Percentiles rank a stretch among this genome's conserved stretches.
phyloP scores from a whole-genome alignment of 2,888 invertebrate species.

The Tipula helvola region DNA sequence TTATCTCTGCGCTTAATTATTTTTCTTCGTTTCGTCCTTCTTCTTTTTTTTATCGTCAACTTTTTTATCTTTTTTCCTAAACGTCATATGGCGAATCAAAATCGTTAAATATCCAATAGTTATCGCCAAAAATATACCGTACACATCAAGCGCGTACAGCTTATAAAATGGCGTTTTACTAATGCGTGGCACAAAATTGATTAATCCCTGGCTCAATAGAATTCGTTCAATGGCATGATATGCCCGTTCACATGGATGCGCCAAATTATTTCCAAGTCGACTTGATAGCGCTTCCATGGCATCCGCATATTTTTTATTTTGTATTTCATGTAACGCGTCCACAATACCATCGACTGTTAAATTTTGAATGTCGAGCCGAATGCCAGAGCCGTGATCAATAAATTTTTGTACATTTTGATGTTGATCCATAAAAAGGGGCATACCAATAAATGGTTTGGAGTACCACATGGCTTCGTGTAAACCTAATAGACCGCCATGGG shows the following conservation, averaged over 20 bases:
- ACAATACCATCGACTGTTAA: constrained; percentile 7
- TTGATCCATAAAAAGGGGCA: constrained; percentile 13
- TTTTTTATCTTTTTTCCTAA: not conserved
- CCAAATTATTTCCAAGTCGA: not conserved
- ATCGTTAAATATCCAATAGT: not conserved
- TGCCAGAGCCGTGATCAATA: constrained; percentile 10
- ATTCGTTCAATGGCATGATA: constrained; percentile 13
- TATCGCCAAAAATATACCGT: not conserved
- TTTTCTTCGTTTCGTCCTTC: not conserved
- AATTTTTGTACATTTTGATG: constrained; percentile 12
- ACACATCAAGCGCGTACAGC: constrained; percentile 9
- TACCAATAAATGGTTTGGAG: constrained; percentile 8
- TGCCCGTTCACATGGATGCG: constrained; percentile 11
- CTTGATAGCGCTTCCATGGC: constrained; percentile 10
- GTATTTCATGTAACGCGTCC: not conserved
- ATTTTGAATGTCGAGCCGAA: constrained; percentile 5
- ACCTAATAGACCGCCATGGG: constrained; percentile 12
- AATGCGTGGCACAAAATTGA: not conserved
- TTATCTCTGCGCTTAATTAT: not conserved
- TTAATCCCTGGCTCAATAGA: constrained; percentile 9
- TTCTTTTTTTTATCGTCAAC: not conserved
- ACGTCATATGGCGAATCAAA: not conserved
- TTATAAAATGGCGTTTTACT: constrained; percentile 11
- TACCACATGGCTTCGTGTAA: constrained; percentile 14
- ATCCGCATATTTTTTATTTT: not conserved